Base-by-base conservation (phyloP, 1,140 invertebrate genomes). In the Melitaea cinxia region DNA sequence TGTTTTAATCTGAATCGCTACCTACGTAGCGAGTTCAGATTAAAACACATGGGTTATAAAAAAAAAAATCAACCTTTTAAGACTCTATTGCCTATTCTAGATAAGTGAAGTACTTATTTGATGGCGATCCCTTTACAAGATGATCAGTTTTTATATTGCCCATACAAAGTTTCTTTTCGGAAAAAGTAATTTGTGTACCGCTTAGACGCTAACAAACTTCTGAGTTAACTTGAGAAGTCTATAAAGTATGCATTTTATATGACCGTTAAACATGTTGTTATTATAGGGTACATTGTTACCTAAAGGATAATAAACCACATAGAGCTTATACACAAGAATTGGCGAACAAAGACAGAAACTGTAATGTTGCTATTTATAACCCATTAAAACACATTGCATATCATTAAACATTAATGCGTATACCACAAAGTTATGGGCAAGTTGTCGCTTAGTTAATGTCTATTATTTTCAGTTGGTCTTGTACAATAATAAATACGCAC, bases 401-500 rank as follows among this genome's bases (percentile, higher is more conserved):
- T 45, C 15, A 47, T 47, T 47, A 47, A 47, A 47, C n/a, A 47
- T 23, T 47, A 47, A 47, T 47, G 42, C 42, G 42, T 47, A 47
- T 47, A 47, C 42, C 42, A 23, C 21, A 47, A 47, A 47, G 42
- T 47, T 47, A 47, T 23, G 19, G 10, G 3, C 19, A 17, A 58
- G 24, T 26, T 30, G 42, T 58, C 26, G 42, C 26, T 33, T 33
- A 57, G 37, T 57, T 42, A 58, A 54, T 28, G 42, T 56, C 52
- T 54, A 37, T 37, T 15, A 55, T 57, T 61, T 68, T 68, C 58
- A 53, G 58, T 39, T 59, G 15, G 12, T 55, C 52, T 47, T 60
- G 65, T 58, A 45, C 33, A 60, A 67, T 60, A 56, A 67, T 59
- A 63, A 67, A 68, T 50, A 57, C 30, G 37, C 42, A 21, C 28